Percentiles rank a stretch among this genome's conserved stretches.
Evolutionary conservation across 2,113 vertebrate genomes (phyloP).

Genomic region (Tringa solitaria): DNA sequence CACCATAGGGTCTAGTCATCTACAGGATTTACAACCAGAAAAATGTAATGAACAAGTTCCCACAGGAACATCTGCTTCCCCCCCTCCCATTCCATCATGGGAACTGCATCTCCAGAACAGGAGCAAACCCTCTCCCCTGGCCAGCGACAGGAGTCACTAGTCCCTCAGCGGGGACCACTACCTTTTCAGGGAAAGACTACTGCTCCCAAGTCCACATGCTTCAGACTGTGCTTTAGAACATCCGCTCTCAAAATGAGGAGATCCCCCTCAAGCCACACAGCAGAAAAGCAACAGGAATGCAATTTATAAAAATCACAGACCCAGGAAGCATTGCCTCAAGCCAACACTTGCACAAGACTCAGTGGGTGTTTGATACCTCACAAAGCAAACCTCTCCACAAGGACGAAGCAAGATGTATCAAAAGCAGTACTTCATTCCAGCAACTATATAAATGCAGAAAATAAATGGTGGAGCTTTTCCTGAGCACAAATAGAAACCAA

Average conservation of each 20-base stretch:
- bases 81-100: fast-evolving
- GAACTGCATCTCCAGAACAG: neutral
- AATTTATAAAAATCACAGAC: neutral
- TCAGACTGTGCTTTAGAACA: neutral
- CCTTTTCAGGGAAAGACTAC: neutral
- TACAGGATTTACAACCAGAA: neutral
- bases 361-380: fast-evolving
- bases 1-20: neutral
- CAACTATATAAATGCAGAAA: neutral
- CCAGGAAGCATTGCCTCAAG: neutral
- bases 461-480: neutral
- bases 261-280: neutral
- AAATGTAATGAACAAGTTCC: neutral
- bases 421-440: neutral
- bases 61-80: neutral
- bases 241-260: neutral
- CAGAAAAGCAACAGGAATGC: neutral
- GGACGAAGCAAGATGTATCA: neutral
- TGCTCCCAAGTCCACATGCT: fast-evolving
- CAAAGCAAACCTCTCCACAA: neutral
- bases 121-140: neutral
- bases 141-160: neutral
- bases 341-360: neutral
- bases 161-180: neutral
- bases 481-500: neutral